A percentile compares a stretch with the other conserved stretches of the same genome.
Evolutionary conservation across 2,113 vertebrate species (phyloP).

Genomic region (Meleagris gallopavo): DNA sequence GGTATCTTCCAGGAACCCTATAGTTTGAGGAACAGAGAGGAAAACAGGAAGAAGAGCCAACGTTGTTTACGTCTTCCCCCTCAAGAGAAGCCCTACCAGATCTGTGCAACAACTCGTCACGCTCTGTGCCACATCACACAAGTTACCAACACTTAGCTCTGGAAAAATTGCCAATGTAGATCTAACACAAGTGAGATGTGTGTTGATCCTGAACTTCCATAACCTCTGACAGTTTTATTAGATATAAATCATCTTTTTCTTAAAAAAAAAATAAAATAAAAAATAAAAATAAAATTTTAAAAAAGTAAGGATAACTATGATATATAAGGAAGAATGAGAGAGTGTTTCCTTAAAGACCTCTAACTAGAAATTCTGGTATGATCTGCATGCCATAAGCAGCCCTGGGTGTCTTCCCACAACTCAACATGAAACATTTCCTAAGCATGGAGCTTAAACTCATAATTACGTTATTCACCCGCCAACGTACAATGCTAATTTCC

Average conservation of each 20-base stretch:
- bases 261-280: no score
- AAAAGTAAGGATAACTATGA: background rate
- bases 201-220: background rate
- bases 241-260: no score
- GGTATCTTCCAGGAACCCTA: background rate
- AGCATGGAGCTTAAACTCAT: rapidly evolving
- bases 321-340: background rate
- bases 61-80: background rate
- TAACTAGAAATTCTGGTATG: background rate
- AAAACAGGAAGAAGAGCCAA: background rate
- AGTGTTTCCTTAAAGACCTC: background rate
- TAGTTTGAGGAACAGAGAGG: background rate
- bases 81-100: background rate
- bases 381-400: background rate
- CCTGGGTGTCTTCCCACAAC: background rate
- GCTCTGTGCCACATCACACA: background rate
- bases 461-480: rapidly evolving
- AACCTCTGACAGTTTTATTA: background rate
- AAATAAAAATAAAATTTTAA: no score
- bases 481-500: background rate
- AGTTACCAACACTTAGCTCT: background rate
- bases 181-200: background rate
- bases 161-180: background rate
- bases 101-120: background rate
- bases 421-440: background rate